Evolutionary conservation across 53 echinoderm and acorn worm species (phyloP).

Genomic region (Apostichopus leukothele): DNA sequence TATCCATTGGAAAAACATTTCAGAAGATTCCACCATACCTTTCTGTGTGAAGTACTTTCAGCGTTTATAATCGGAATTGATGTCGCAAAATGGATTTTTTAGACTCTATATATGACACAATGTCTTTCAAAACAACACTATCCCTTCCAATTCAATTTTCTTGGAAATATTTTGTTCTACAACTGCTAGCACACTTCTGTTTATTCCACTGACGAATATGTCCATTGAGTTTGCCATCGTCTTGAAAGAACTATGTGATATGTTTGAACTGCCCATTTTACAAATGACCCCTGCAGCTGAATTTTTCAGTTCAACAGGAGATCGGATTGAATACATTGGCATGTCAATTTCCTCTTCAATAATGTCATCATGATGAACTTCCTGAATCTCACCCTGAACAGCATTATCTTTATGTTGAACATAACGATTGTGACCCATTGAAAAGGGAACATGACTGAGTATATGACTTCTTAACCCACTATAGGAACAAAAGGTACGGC

Average conservation of each 20-base stretch:
- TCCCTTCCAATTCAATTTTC: constrained; percentile 27
- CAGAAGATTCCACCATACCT: constrained; percentile 37
- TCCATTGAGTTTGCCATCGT: too few relatives aligned
- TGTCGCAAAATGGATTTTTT: not conserved
- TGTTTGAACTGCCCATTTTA: too few relatives aligned
- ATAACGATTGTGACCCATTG: not conserved
- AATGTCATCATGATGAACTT: too few relatives aligned
- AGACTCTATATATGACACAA: not conserved
- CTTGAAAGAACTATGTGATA: too few relatives aligned
- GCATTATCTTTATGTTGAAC: too few relatives aligned
- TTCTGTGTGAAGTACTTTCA: not conserved
- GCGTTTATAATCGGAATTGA: constrained; percentile 30
- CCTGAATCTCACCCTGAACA: too few relatives aligned
- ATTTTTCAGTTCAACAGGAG: too few relatives aligned
- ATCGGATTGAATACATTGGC: too few relatives aligned
- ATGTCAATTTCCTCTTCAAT: too few relatives aligned
- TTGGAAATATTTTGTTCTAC: constrained; percentile 35
- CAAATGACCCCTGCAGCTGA: too few relatives aligned
- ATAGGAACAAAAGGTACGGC: constrained; percentile 19
- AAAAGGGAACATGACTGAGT: constrained; percentile 5
- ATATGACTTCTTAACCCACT: constrained; percentile 41
- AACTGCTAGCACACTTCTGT: constrained; percentile 52
- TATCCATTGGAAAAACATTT: constrained; percentile 47
- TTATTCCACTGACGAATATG: constrained; percentile 47
- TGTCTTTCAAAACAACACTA: constrained; percentile 33